Percentiles rank a stretch among this genome's conserved stretches.
phyloP scores from a whole-genome alignment of 2,797 vertebrate species.

The Myotis planiceps region DNA sequence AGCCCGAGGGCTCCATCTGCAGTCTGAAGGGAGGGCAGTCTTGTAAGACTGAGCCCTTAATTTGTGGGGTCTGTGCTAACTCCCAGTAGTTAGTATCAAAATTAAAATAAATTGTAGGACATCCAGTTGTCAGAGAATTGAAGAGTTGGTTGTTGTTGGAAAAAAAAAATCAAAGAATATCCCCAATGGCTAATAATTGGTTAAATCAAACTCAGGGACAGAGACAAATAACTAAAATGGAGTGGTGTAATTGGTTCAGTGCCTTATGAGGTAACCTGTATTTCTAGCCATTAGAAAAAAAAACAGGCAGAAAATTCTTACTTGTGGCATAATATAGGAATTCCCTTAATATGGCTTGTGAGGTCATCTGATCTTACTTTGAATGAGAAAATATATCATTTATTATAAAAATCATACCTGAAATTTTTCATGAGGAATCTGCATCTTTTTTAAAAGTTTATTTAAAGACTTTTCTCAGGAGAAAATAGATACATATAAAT shows the following conservation, averaged over 20 bases:
- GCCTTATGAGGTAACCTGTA: background rate
- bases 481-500: background rate
- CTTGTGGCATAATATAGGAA: background rate
- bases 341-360: background rate
- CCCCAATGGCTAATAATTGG: constrained; percentile 14
- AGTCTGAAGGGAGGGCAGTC: background rate
- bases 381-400: constrained; percentile 16
- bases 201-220: constrained; percentile 21
- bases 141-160: background rate
- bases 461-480: constrained; percentile 18
- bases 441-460: background rate
- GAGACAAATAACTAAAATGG: background rate
- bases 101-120: background rate
- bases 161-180: background rate
- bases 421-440: constrained; percentile 5
- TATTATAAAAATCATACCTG: background rate
- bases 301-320: background rate
- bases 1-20: background rate
- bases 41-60: background rate
- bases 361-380: background rate
- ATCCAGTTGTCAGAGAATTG: background rate
- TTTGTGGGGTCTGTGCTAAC: background rate
- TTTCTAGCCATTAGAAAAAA: constrained; percentile 23
- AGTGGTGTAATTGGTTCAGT: background rate
- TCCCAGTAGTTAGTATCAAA: background rate